Conservation (phyloP, 30 jellyfish, hydroid and myxozoan species). For the Phacellophora camtschatica region DNA sequence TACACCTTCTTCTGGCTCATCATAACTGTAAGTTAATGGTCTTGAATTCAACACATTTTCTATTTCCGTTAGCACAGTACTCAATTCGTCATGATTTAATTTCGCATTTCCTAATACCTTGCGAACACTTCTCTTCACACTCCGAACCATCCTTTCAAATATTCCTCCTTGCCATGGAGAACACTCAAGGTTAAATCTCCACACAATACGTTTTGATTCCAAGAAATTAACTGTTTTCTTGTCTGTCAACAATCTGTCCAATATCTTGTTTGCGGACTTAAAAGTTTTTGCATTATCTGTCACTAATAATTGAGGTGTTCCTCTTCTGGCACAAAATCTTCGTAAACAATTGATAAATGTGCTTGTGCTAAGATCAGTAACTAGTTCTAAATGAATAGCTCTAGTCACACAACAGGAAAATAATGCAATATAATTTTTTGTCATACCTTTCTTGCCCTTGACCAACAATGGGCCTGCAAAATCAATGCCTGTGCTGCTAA, state of each 20-base stretch:
- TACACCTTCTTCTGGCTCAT: neutral
- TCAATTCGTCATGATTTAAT: neutral
- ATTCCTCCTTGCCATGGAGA: constrained; percentile 28
- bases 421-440: constrained; percentile 3
- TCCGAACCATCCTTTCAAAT: constrained; percentile 12
- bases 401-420: constrained; percentile 35
- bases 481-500: constrained; percentile 16
- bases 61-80: neutral
- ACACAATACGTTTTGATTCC: neutral
- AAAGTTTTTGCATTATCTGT: constrained; percentile 45
- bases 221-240: neutral
- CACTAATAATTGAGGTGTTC: constrained; percentile 19
- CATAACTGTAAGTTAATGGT: constrained; percentile 30
- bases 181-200: constrained; percentile 8
- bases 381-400: constrained; percentile 39
- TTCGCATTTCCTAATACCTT: constrained; percentile 8
- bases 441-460: constrained; percentile 13
- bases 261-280: constrained; percentile 1
- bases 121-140: neutral
- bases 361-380: neutral
- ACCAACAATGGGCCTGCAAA: constrained; percentile 51
- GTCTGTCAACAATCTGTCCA: neutral
- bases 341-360: constrained; percentile 25
- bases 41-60: constrained; percentile 11
- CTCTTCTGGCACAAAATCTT: constrained; percentile 59